Conservation (phyloP, 2,113 vertebrate species). For the Phrynosoma platyrhinos region DNA sequence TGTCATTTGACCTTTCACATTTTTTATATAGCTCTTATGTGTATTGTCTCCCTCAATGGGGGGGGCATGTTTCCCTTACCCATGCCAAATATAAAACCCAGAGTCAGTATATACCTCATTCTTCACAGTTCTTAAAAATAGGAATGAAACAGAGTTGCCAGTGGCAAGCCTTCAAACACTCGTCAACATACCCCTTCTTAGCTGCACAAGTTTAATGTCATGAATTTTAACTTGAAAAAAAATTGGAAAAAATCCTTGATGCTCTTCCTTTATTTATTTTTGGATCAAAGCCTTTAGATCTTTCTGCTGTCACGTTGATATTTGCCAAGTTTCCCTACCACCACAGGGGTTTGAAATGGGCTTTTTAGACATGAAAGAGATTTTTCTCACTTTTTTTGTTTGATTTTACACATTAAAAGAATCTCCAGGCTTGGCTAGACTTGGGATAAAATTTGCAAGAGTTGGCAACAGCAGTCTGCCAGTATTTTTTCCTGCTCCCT, state of each 20-base stretch:
- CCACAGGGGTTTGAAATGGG: not conserved
- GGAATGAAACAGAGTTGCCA: not conserved
- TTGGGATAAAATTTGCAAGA: constrained; percentile 3
- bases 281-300: constrained; percentile 14
- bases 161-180: not conserved
- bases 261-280: constrained; percentile 33
- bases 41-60: no score
- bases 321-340: constrained; percentile 11
- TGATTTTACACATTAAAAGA: constrained; percentile 11
- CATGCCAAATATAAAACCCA: not conserved
- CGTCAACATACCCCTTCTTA: not conserved
- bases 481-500: not conserved
- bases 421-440: not conserved
- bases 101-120: not conserved
- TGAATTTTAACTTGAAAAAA: not conserved
- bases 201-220: not conserved
- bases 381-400: not conserved
- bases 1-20: no score
- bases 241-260: not conserved
- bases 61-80: no score
- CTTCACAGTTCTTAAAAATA: not conserved
- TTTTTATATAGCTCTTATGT: no score
- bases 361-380: constrained; percentile 9
- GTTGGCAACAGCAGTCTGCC: not conserved
- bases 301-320: not conserved